Conservation (phyloP, 1,140 invertebrate genomes). For the Solenopsis invicta region DNA sequence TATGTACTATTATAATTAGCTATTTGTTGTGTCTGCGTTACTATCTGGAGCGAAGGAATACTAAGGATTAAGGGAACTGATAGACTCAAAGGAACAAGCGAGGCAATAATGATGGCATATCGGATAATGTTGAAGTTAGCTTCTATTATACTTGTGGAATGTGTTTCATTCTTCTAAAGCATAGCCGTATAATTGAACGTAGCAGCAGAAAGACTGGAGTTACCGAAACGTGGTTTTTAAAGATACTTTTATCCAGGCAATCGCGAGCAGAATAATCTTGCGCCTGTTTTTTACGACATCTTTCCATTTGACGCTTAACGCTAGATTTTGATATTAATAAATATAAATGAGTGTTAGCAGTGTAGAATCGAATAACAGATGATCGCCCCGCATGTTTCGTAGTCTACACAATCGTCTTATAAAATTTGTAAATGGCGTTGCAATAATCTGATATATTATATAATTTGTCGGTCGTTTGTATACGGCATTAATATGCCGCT, state of each 20-base stretch:
- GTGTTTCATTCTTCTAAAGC: slow-evolving; percentile 27
- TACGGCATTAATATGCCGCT: too few species aligned
- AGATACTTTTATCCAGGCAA: slow-evolving; percentile 42
- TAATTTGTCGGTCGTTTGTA: too few species aligned
- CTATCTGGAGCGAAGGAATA: background rate
- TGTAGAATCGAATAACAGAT: too few species aligned
- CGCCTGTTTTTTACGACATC: slow-evolving; percentile 29
- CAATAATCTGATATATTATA: too few species aligned
- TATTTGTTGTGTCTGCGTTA: background rate
- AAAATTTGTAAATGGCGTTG: too few species aligned
- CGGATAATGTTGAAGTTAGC: background rate
- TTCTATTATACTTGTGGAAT: slow-evolving; percentile 26
- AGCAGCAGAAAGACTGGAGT: slow-evolving; percentile 1
- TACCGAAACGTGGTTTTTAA: background rate
- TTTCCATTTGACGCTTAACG: too few species aligned
- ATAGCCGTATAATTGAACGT: slow-evolving; percentile 29
- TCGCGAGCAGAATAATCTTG: slow-evolving; percentile 56
- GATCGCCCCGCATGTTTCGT: too few species aligned
- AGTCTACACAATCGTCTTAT: too few species aligned
- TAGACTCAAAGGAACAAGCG: background rate
- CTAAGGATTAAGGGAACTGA: background rate
- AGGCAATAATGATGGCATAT: background rate
- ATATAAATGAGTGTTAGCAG: too few species aligned
- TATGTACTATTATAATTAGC: slow-evolving; percentile 8
- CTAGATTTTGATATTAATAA: too few species aligned